phyloP scores from a whole-genome alignment of 2,113 vertebrate genomes.

The Protomyctophum bolini region DNA sequence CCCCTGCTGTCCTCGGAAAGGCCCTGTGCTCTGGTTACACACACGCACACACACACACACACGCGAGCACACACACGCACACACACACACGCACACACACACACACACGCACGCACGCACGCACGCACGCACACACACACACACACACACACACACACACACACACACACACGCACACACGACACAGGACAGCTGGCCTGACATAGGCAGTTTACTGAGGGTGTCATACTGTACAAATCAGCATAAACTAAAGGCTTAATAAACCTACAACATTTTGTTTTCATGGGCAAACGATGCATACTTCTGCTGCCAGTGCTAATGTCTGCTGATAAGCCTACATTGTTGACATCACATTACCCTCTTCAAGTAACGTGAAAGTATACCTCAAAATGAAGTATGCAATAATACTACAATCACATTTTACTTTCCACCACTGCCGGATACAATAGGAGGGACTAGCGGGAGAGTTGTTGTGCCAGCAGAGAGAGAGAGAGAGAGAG shows the following conservation, averaged over 20 bases:
- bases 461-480: constrained; percentile 26
- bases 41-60: constrained; percentile 1
- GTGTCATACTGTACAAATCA: not conserved
- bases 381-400: not conserved
- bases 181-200: constrained; percentile 35
- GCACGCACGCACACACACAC: constrained; percentile 7
- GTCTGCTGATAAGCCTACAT: not conserved
- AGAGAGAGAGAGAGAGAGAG: constrained; percentile 37
- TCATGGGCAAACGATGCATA: not conserved
- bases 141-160: constrained; percentile 10
- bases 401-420: too few relatives aligned
- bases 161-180: constrained; percentile 1
- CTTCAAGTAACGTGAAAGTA: not conserved
- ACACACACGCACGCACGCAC: constrained; percentile 18
- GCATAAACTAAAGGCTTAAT: too few relatives aligned
- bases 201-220: constrained; percentile 23
- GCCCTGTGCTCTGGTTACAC: constrained; percentile 46
- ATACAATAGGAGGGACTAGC: not conserved
- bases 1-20: constrained; percentile 30
- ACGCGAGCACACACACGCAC: constrained; percentile 4
- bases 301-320: not conserved
- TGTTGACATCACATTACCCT: too few relatives aligned
- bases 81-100: not conserved
- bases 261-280: not conserved
- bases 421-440: too few relatives aligned